Evolutionary conservation across 2,888 invertebrate genomes (phyloP), one percentile per base, ranked within the genome.

Genomic region (Plebejus anna): DNA sequence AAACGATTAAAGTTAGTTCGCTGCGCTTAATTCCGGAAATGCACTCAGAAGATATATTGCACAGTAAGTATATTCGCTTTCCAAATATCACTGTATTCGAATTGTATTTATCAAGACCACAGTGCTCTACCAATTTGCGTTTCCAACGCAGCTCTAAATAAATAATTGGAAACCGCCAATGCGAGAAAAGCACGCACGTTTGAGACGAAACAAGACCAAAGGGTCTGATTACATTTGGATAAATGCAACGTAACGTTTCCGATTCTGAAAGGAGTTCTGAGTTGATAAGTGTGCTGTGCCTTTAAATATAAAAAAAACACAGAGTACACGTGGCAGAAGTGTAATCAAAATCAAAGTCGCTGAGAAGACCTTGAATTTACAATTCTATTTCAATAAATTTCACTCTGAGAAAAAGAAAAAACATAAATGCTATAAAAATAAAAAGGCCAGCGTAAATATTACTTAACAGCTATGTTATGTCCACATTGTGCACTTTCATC

Each of bases 51-150:
- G 7, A 61, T 61, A 61, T 61, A 61, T 61, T 28, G 22, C 61
- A 61, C 61, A 28, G 61, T 61, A 7, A 66, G 66, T 13, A 13
- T 66, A 66, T 66, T 66, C 32, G 66, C 66, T 32, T 32, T 32
- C 11, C 22, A 32, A 66, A 66, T 28, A 66, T 66, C 13, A 32
- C 32, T 66, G 32, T 32, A 66, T 66, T 66, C 32, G 13, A 66
- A 66, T 66, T 66, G 66, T 66, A 4, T 66, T 32, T 22, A 66
- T 66, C 13, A 66, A 32, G 32, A 66, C 66, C 66, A 13, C 32
- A 66, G 28, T 28, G 61, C 28, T 66, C 66, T 66, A 66, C 28
- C 32, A 66, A 66, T 66, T 66, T 32, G 66, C 66, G 66, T 32
- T 4, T 5, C 32, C 32, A 4, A 32, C 32, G 28, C 66, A 32